phyloP scores from a whole-genome alignment of 2,888 invertebrate genomes.

The Synergus japonicus region DNA sequence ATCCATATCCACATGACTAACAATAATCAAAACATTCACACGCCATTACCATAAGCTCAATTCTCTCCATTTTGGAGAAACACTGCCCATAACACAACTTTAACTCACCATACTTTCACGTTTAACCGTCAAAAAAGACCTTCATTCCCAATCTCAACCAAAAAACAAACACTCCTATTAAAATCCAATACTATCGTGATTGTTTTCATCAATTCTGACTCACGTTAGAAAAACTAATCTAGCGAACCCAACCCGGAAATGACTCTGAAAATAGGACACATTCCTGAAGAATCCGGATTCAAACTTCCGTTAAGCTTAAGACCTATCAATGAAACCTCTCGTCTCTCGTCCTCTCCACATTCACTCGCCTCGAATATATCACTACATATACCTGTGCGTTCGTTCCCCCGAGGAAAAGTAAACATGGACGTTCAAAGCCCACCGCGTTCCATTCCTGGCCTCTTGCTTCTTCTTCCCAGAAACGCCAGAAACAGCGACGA shows the following conservation, averaged over 20 bases:
- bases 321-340: slow-evolving; percentile 38
- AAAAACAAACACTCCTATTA: background rate
- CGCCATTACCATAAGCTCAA: background rate
- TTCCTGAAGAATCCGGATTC: slow-evolving; percentile 30
- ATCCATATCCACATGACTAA: background rate
- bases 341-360: slow-evolving; percentile 8
- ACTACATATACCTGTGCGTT: slow-evolving; percentile 37
- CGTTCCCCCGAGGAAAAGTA: slow-evolving; percentile 41
- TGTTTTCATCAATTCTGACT: background rate
- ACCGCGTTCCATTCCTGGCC: slow-evolving; percentile 41
- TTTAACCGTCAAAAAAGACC: background rate
- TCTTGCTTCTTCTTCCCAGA: slow-evolving; percentile 40
- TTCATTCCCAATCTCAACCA: background rate
- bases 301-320: slow-evolving; percentile 34
- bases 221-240: background rate
- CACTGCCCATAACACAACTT: background rate
- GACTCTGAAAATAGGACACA: slow-evolving; percentile 28
- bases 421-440: slow-evolving; percentile 45
- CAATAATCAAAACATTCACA: slow-evolving; percentile 10
- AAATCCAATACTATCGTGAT: too few relatives aligned
- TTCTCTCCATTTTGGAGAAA: background rate
- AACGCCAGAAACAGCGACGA: slow-evolving; percentile 48
- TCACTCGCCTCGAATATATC: slow-evolving; percentile 14
- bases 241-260: slow-evolving; percentile 13
- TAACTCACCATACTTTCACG: background rate